These are phyloP conservation scores for Tipula lateralis DNA, from an alignment of 2,888 invertebrate genomes.

Conservation along the genomic window DNA sequence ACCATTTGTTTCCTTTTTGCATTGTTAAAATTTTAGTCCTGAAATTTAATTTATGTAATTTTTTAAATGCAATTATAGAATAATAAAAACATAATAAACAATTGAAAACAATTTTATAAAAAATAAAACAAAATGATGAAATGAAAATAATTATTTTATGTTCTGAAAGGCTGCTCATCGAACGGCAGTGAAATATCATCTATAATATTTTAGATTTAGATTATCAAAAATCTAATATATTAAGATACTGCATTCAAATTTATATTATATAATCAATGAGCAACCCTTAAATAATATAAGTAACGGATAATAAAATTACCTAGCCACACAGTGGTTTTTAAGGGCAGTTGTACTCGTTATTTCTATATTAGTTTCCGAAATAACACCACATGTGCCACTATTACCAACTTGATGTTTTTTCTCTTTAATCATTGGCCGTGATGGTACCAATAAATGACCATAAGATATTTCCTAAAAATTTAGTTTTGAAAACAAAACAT, in stretches of 20 bases:
- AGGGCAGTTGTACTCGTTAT: slow-evolving; percentile 49
- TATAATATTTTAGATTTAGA: no score
- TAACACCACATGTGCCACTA: slow-evolving; percentile 41
- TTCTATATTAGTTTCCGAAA: slow-evolving; percentile 46
- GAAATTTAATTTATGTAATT: slow-evolving; percentile 51
- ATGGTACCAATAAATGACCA: slow-evolving; percentile 75
- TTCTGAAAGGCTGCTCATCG: neutral
- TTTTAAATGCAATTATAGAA: slow-evolving; percentile 6
- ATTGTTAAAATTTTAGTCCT: slow-evolving; percentile 83
- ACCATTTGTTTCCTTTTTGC: slow-evolving; percentile 81
- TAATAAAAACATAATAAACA: neutral
- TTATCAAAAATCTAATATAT: no score
- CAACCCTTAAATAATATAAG: neutral
- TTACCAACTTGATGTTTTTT: slow-evolving; percentile 41
- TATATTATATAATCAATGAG: neutral
- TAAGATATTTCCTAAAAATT: slow-evolving; percentile 74
- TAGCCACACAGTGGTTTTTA: slow-evolving; percentile 55
- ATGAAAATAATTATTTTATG: slow-evolving; percentile 3
- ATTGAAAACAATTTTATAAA: neutral
- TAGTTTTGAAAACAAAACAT: neutral
- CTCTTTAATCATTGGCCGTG: slow-evolving; percentile 52
- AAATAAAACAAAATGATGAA: slow-evolving; percentile 12
- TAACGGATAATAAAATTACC: slow-evolving; percentile 44
- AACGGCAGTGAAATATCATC: no score
- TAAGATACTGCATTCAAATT: no score